phyloP scores from a whole-genome alignment of 2,888 invertebrate genomes.

The Anthoptus insignis region DNA sequence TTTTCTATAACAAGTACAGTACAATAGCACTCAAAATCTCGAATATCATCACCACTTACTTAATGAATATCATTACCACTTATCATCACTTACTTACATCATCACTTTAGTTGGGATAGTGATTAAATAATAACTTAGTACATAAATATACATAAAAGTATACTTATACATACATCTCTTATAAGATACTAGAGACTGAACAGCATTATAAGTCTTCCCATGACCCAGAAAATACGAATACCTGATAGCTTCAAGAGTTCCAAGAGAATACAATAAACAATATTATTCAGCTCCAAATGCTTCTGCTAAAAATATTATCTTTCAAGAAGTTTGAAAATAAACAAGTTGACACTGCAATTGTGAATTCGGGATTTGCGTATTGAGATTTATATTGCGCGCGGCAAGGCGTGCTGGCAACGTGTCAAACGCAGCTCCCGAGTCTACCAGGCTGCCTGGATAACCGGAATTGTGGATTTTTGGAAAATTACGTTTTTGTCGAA shows the following conservation, averaged over 20 bases:
- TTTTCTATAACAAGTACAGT: no score
- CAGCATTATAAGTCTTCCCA: not conserved
- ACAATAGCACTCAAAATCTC: no score
- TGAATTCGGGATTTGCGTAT: slow-evolving; percentile 34
- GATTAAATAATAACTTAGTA: no score
- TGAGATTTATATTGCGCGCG: slow-evolving; percentile 30
- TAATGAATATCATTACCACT: no score
- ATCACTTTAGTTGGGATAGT: no score
- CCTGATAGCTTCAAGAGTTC: not conserved
- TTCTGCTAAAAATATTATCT: slow-evolving; percentile 17
- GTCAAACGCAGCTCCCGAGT: slow-evolving; percentile 25
- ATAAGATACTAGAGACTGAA: no score
- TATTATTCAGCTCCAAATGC: slow-evolving; percentile 2
- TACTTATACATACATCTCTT: no score
- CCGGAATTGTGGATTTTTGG: slow-evolving; percentile 12
- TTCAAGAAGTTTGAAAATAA: slow-evolving; percentile 27
- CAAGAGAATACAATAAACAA: slow-evolving; percentile 5
- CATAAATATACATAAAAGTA: no score
- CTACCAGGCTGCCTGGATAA: not conserved
- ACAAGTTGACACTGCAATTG: slow-evolving; percentile 33
- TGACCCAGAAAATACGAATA: not conserved
- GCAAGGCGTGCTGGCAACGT: slow-evolving; percentile 28
- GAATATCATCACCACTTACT: no score
- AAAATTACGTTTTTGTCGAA: not conserved
- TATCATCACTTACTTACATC: no score